Conservation (phyloP, 2,888 invertebrate genomes). For the Trissolcus brochymenae region DNA sequence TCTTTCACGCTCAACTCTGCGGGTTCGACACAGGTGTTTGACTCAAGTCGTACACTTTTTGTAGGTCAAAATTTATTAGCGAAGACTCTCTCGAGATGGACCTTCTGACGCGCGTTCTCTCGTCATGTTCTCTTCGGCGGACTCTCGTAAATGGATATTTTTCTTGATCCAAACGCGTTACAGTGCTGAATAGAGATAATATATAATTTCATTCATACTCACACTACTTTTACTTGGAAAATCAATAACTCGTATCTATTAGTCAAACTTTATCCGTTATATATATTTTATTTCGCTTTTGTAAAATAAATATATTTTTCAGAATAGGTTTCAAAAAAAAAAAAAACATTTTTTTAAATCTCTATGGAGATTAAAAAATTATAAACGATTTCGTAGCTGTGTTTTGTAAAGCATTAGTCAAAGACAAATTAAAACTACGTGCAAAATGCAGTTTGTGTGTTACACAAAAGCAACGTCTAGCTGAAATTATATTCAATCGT, state of each 20-base stretch:
- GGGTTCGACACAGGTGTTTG: slow-evolving; percentile 50
- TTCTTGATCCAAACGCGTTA: not conserved
- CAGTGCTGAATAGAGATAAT: slow-evolving; percentile 35
- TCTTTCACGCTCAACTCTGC: slow-evolving; percentile 49
- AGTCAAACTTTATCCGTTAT: no score
- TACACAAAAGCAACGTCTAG: no score
- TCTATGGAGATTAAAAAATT: no score
- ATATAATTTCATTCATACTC: slow-evolving; percentile 36
- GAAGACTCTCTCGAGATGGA: slow-evolving; percentile 40
- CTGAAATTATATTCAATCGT: no score
- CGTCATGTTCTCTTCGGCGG: slow-evolving; percentile 18
- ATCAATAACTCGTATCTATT: not conserved
- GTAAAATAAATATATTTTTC: no score
- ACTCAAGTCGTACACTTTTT: slow-evolving; percentile 59
- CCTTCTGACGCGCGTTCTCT: slow-evolving; percentile 27
- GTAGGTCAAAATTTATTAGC: slow-evolving; percentile 66
- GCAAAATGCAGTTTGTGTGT: no score
- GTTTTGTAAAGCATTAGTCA: no score
- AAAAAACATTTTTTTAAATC: no score
- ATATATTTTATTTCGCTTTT: no score
- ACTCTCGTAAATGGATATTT: slow-evolving; percentile 15
- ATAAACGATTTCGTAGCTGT: no score
- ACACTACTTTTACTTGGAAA: slow-evolving; percentile 29
- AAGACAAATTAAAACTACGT: no score
- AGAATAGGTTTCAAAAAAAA: no score